Percentiles rank a stretch among this genome's conserved stretches.
These are phyloP conservation scores for Sceliomorpha sp. DNA, from an alignment of 2,888 invertebrate genomes.

Conservation along the genomic window DNA sequence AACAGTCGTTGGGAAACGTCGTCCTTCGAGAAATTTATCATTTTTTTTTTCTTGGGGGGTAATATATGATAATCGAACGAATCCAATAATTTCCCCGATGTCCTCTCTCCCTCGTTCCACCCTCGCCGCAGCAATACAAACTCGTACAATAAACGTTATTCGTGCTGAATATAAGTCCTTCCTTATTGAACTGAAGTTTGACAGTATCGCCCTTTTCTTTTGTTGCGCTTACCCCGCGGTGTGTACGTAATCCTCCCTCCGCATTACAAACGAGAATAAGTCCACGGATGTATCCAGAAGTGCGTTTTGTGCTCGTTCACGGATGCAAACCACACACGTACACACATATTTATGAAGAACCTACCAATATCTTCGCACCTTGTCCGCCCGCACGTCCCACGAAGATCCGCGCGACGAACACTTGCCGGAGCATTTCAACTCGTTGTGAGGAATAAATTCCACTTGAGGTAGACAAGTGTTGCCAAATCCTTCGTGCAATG, in stretches of 20 bases:
- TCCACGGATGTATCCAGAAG: constrained; percentile 3
- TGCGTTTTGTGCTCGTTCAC: too few relatives aligned
- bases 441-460: constrained; percentile 17
- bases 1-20: too few relatives aligned
- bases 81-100: too few relatives aligned
- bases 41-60: too few relatives aligned
- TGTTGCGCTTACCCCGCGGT: constrained; percentile 10
- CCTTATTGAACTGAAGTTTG: constrained; percentile 23
- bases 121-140: too few relatives aligned
- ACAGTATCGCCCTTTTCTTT: constrained; percentile 20
- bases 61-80: too few relatives aligned
- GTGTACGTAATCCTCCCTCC: constrained; percentile 7
- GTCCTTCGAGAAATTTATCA: too few relatives aligned
- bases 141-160: too few relatives aligned
- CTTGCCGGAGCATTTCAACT: constrained; percentile 1
- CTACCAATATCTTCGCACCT: constrained; percentile 15
- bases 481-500: constrained; percentile 10
- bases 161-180: constrained; percentile 13
- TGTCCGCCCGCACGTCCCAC: neutral
- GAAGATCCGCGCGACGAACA: neutral
- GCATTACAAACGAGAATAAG: neutral
- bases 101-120: too few relatives aligned
- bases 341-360: too few relatives aligned
- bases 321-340: too few relatives aligned
- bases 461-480: constrained; percentile 12